phyloP scores from a whole-genome alignment of 2,113 vertebrate genomes.

The Morphnarchus princeps region DNA sequence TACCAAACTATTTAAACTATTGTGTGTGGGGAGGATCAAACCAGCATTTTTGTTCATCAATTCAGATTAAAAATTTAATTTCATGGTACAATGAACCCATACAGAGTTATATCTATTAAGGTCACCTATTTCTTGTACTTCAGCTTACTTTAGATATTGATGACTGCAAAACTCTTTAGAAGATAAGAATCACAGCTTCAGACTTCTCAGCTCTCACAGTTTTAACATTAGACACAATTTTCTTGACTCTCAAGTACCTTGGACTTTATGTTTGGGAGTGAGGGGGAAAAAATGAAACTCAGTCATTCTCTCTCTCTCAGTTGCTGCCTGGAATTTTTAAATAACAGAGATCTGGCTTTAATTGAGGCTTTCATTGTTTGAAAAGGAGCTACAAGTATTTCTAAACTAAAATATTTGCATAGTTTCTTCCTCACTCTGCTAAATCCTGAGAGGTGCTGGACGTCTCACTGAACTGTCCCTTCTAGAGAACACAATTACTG shows the following conservation, averaged over 20 bases:
- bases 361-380: slow-evolving; percentile 61
- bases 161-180: slow-evolving; percentile 64
- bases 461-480: not conserved
- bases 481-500: slow-evolving; percentile 26
- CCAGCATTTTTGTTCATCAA: slow-evolving; percentile 75
- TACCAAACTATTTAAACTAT: slow-evolving; percentile 59
- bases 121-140: slow-evolving; percentile 67
- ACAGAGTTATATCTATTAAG: slow-evolving; percentile 77
- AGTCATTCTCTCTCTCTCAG: not conserved
- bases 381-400: slow-evolving; percentile 35
- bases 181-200: slow-evolving; percentile 61
- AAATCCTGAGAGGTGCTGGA: slow-evolving; percentile 45
- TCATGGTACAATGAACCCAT: slow-evolving; percentile 76
- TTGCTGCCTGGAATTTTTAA: slow-evolving; percentile 54
- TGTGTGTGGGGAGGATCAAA: slow-evolving; percentile 56
- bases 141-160: slow-evolving; percentile 57
- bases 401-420: slow-evolving; percentile 62
- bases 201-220: slow-evolving; percentile 32
- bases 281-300: not conserved
- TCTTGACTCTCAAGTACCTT: not conserved
- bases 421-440: slow-evolving; percentile 32
- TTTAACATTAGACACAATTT: slow-evolving; percentile 28
- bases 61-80: slow-evolving; percentile 83
- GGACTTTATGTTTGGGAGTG: not conserved
- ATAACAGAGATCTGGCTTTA: slow-evolving; percentile 51